Conservation (phyloP, 2,797 vertebrate genomes). For the Babyrousa celebensis region DNA sequence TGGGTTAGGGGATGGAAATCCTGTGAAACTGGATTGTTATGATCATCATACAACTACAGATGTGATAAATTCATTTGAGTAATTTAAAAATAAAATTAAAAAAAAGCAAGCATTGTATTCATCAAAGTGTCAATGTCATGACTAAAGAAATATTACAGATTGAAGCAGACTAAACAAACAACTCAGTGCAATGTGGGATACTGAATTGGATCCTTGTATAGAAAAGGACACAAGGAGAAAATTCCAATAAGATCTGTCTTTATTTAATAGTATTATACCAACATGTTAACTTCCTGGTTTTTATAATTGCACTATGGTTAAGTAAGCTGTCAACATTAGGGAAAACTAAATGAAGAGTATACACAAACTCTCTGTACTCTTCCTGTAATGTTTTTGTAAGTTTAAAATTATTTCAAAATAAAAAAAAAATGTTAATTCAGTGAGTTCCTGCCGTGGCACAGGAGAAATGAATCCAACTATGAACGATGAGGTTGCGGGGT, state of each 20-base stretch:
- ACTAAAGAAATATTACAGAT: conserved; percentile 35
- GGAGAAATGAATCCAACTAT: too few species aligned
- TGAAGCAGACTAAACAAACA: not conserved
- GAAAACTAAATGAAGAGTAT: not conserved
- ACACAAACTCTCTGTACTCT: not conserved
- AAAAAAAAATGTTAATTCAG: not conserved
- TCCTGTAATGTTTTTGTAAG: not conserved
- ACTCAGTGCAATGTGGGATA: not conserved
- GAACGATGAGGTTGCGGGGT: too few species aligned
- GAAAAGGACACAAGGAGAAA: not conserved
- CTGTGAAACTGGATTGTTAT: too few species aligned
- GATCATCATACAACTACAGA: too few species aligned
- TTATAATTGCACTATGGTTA: not conserved
- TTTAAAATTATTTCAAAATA: not conserved
- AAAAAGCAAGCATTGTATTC: not conserved
- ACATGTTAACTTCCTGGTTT: not conserved
- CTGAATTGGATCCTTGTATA: not conserved
- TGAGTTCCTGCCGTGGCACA: too few species aligned
- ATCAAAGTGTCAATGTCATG: conserved; percentile 41
- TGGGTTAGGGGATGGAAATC: too few species aligned
- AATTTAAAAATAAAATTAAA: too few species aligned
- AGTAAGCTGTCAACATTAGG: not conserved
- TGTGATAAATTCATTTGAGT: too few species aligned
- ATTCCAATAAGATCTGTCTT: not conserved
- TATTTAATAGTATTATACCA: not conserved